Conservation (phyloP, 2,888 invertebrate species). For the Drosophila neutralis region DNA sequence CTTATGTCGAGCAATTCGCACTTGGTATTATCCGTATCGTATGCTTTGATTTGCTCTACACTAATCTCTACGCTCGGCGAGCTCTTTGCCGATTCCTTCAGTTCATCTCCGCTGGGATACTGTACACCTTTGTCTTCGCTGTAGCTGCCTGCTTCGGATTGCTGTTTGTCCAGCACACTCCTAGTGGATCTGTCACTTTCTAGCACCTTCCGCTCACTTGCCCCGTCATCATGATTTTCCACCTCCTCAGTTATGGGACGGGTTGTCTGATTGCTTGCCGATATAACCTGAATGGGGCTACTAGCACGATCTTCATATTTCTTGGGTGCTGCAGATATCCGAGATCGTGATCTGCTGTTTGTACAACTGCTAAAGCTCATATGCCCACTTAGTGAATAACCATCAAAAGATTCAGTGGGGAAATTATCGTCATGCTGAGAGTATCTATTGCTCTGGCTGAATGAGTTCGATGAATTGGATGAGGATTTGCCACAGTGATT, state of each 20-base stretch:
- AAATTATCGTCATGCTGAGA: background rate
- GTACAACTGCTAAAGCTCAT: slow-evolving; percentile 2
- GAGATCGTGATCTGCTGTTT: background rate
- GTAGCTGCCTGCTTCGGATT: slow-evolving; percentile 23
- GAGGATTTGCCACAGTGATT: slow-evolving; percentile 4
- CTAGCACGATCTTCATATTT: slow-evolving; percentile 57
- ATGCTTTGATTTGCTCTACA: slow-evolving; percentile 1
- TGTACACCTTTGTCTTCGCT: slow-evolving; percentile 51
- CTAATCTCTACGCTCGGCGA: background rate
- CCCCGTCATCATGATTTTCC: background rate
- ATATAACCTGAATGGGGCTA: slow-evolving; percentile 60
- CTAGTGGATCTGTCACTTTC: background rate
- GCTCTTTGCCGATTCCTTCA: background rate
- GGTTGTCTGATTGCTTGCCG: background rate
- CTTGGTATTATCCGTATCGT: slow-evolving; percentile 17
- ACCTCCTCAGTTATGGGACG: background rate
- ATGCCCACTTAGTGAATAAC: background rate
- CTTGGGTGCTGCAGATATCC: slow-evolving; percentile 9
- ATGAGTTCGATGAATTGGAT: background rate
- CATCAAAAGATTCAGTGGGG: background rate
- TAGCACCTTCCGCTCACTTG: background rate
- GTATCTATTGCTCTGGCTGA: background rate
- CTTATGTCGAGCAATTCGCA: slow-evolving; percentile 27
- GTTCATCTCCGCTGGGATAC: slow-evolving; percentile 54
- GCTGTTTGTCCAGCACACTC: slow-evolving; percentile 13